phyloP scores from a whole-genome alignment of 2,888 invertebrate genomes.

The Schrankia costaestrigalis region DNA sequence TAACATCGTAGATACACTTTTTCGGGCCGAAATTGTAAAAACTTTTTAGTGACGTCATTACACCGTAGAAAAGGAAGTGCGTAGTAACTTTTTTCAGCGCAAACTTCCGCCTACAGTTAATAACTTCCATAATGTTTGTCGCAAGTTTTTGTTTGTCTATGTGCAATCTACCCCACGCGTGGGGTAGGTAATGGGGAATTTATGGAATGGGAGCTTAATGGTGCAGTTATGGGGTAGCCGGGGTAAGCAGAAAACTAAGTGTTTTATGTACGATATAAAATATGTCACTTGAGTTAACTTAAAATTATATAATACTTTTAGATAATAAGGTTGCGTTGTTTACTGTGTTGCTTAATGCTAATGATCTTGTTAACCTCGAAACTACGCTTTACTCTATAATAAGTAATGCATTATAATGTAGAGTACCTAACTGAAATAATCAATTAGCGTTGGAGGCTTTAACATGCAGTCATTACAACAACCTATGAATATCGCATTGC shows the following conservation, averaged over 20 bases:
- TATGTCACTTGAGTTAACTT: background rate
- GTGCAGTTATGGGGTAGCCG: constrained; percentile 2
- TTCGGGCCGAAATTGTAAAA: constrained; percentile 3
- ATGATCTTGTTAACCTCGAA: too few relatives aligned
- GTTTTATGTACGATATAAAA: background rate
- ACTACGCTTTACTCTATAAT: too few relatives aligned
- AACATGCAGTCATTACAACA: too few relatives aligned
- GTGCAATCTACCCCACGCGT: constrained; percentile 18
- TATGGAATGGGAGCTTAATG: constrained; percentile 12
- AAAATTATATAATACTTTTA: too few relatives aligned
- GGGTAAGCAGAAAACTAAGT: constrained; percentile 1
- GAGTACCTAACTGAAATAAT: too few relatives aligned
- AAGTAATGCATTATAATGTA: too few relatives aligned
- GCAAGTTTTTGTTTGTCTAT: constrained; percentile 29
- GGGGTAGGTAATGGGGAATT: constrained; percentile 11
- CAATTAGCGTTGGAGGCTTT: too few relatives aligned
- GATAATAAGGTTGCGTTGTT: too few relatives aligned
- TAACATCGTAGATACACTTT: background rate
- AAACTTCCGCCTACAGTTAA: constrained; percentile 38
- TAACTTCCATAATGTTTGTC: constrained; percentile 40
- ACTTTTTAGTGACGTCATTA: constrained; percentile 20
- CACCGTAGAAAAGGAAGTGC: constrained; percentile 31
- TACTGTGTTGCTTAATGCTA: too few relatives aligned
- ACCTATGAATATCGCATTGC: too few relatives aligned
- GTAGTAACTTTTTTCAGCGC: constrained; percentile 30